Evolutionary conservation across 2,888 invertebrate species (phyloP).

Genomic region (Drosophila merina): DNA sequence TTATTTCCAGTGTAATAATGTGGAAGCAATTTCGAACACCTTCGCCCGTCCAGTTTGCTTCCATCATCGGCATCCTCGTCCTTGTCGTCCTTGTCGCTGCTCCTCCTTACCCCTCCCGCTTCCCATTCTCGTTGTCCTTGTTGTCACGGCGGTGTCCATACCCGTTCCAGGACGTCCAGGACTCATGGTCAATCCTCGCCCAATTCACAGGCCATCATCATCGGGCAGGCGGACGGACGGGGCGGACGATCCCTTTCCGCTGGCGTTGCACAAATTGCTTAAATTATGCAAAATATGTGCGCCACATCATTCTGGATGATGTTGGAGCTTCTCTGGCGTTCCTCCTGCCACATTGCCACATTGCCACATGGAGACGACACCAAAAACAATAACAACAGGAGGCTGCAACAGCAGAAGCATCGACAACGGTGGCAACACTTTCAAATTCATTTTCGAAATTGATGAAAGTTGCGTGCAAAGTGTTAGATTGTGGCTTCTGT

Average conservation of each 20-base stretch:
- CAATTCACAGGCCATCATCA: background rate
- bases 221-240: background rate
- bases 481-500: constrained; percentile 21
- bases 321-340: background rate
- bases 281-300: constrained; percentile 80
- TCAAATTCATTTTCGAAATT: constrained; percentile 77
- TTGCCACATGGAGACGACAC: constrained; percentile 27
- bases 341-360: background rate
- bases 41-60: constrained; percentile 27
- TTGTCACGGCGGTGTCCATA: constrained; percentile 11
- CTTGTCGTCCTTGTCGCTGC: constrained; percentile 42
- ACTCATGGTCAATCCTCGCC: constrained; percentile 7
- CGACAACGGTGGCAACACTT: constrained; percentile 63
- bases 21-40: constrained; percentile 57
- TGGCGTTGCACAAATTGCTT: constrained; percentile 78
- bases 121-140: background rate
- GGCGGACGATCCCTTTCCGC: constrained; percentile 16
- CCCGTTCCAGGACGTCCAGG: constrained; percentile 1
- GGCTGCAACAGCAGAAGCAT: constrained; percentile 7
- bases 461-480: constrained; percentile 64
- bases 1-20: constrained; percentile 55
- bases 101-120: no score
- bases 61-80: constrained; percentile 23
- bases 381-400: constrained; percentile 19
- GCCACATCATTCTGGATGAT: constrained; percentile 64